These are phyloP conservation scores for Drosophila multiciliata DNA, from an alignment of 2,888 invertebrate species.

Conservation along the genomic window DNA sequence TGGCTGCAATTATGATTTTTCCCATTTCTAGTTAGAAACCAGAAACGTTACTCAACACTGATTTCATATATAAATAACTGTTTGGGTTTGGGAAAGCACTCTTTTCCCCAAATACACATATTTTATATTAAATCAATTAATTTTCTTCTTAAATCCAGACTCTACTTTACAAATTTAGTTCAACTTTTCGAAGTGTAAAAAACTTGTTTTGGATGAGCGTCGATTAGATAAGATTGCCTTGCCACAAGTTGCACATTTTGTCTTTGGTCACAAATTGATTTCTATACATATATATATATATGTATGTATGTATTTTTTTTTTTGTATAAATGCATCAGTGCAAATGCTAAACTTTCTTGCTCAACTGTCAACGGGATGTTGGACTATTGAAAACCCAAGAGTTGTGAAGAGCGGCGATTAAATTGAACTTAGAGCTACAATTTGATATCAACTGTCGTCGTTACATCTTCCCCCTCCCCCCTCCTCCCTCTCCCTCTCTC, in stretches of 20 bases:
- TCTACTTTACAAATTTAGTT: too few relatives aligned
- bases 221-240: conserved; percentile 5
- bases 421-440: conserved; percentile 54
- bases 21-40: too few relatives aligned
- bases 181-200: neutral
- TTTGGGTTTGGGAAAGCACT: neutral
- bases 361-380: conserved; percentile 41
- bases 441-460: conserved; percentile 36
- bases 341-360: conserved; percentile 45
- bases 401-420: conserved; percentile 52
- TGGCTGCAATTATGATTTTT: neutral
- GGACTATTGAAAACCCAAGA: conserved; percentile 36
- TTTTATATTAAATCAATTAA: neutral
- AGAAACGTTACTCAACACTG: neutral
- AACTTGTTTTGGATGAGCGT: neutral
- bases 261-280: conserved; percentile 47
- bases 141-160: too few relatives aligned
- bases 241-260: conserved; percentile 30
- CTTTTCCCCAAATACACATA: neutral
- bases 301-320: neutral
- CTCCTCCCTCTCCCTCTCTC: neutral
- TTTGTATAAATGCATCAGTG: conserved; percentile 15
- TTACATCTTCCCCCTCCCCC: neutral
- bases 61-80: neutral
- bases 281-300: neutral